Percentiles rank a stretch among this genome's conserved stretches.
phyloP scores from a whole-genome alignment of 2,888 invertebrate species.

The Polietes domitor region DNA sequence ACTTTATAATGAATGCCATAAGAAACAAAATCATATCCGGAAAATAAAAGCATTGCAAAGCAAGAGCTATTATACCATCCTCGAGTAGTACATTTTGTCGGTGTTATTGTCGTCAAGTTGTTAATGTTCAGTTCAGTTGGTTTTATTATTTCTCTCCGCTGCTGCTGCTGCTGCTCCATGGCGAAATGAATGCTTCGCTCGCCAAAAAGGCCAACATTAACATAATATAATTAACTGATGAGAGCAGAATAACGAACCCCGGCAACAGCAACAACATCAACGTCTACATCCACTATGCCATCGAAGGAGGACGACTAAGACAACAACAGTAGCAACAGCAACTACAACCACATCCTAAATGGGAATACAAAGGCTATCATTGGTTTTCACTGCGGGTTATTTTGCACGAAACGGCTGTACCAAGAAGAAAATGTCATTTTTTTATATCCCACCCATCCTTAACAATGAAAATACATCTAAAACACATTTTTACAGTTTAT shows the following conservation, averaged over 20 bases:
- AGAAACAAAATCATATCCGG: neutral
- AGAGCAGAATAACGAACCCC: neutral
- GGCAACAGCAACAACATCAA: neutral
- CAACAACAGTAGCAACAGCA: neutral
- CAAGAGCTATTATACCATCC: neutral
- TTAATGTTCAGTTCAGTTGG: slow-evolving; percentile 4
- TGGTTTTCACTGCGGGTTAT: neutral
- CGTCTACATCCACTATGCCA: neutral
- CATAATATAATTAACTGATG: slow-evolving; percentile 53
- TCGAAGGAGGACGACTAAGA: neutral
- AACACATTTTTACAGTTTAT: slow-evolving; percentile 12
- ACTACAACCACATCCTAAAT: neutral
- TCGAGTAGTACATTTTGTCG: neutral
- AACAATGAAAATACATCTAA: slow-evolving; percentile 3
- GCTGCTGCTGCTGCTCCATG: neutral
- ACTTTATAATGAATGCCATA: neutral
- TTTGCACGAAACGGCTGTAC: neutral
- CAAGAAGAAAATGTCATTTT: slow-evolving; percentile 10
- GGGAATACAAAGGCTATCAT: neutral
- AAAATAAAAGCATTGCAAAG: neutral
- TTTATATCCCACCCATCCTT: neutral
- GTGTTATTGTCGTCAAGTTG: slow-evolving; percentile 20
- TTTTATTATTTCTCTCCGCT: neutral
- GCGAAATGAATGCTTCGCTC: slow-evolving; percentile 14
- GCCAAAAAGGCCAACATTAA: slow-evolving; percentile 49